Percentiles rank a stretch among this genome's conserved stretches.
Conservation (phyloP, 2,797 vertebrate genomes). For the Sitta carolinensis region DNA sequence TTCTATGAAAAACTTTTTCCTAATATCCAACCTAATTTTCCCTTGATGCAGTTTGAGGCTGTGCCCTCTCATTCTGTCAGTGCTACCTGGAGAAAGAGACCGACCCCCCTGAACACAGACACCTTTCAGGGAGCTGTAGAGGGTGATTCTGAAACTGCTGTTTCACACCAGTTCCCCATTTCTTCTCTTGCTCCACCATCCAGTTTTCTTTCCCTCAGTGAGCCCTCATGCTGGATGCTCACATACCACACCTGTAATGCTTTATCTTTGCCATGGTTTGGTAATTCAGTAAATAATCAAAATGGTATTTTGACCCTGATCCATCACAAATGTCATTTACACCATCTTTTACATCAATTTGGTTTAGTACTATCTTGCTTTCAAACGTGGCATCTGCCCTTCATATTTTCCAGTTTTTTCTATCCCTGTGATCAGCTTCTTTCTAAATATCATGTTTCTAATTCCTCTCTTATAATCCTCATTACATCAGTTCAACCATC, state of each 20-base stretch:
- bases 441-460: background rate
- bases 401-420: background rate
- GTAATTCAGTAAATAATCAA: background rate
- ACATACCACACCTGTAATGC: background rate
- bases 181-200: background rate
- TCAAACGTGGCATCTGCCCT: background rate
- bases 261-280: background rate
- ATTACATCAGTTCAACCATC: background rate
- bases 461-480: background rate
- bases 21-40: no score
- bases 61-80: no score
- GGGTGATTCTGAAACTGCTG: no score
- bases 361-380: background rate
- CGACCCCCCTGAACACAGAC: no score
- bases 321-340: background rate
- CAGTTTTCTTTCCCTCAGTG: background rate
- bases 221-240: accelerated
- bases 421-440: background rate
- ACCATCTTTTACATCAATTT: background rate
- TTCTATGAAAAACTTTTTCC: no score
- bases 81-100: no score
- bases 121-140: no score
- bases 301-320: background rate
- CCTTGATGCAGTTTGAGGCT: no score
- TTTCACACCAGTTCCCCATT: background rate